Evolutionary conservation across 2,888 invertebrate species (phyloP).

Genomic region (Spilosoma lubricipeda): DNA sequence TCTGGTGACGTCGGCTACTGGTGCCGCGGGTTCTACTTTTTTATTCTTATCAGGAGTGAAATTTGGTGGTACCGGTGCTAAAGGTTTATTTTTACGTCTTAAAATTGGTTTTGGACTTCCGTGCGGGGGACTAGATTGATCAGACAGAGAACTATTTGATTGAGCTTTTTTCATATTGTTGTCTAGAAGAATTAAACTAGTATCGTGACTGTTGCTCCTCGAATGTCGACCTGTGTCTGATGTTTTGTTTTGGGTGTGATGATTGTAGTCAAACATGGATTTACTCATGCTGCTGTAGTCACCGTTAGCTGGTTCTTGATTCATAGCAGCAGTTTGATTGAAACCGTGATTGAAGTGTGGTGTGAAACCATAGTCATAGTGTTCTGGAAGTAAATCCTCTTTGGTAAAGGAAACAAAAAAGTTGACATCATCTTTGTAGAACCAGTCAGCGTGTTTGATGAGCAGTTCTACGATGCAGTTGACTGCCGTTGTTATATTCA

Average conservation of each 20-base stretch:
- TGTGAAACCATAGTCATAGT: conserved; percentile 79
- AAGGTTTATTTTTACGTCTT: conserved; percentile 91
- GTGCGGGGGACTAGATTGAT: conserved; percentile 89
- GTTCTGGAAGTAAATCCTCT: conserved; percentile 85
- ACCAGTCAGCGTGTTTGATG: conserved; percentile 92
- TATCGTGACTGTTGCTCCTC: conserved; percentile 87
- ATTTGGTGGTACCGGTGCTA: conserved; percentile 89
- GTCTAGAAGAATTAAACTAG: conserved; percentile 82
- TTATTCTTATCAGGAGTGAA: conserved; percentile 83
- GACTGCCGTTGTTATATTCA: conserved; percentile 93
- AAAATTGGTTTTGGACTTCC: conserved; percentile 91
- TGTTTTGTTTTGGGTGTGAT: conserved; percentile 51
- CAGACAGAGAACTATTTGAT: conserved; percentile 89
- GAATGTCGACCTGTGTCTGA: conserved; percentile 78
- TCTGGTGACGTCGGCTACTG: conserved; percentile 38
- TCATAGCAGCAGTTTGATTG: conserved; percentile 77
- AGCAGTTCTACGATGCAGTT: conserved; percentile 95
- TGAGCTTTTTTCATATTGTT: conserved; percentile 87
- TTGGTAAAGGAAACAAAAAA: conserved; percentile 89
- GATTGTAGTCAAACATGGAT: conserved; percentile 77
- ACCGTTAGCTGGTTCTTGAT: conserved; percentile 76
- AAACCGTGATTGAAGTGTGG: conserved; percentile 74
- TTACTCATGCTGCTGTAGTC: conserved; percentile 77
- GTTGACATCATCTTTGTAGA: conserved; percentile 92
- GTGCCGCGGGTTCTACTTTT: conserved; percentile 58